These are phyloP conservation scores for Pristionchus japonicus DNA, from an alignment of 2,888 invertebrate species.

Conservation along the genomic window DNA sequence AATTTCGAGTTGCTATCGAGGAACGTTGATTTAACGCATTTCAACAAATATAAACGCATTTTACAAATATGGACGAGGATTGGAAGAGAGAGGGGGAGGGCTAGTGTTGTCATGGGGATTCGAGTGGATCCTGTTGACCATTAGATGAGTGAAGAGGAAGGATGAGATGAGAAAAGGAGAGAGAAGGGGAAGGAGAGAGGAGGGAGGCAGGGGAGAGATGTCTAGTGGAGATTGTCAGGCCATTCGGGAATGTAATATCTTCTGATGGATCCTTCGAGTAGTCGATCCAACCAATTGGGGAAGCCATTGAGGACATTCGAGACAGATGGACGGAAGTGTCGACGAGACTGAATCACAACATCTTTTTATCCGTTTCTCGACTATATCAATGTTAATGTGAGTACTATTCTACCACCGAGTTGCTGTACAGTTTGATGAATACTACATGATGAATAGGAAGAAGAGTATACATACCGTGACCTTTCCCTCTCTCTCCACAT, in stretches of 20 bases:
- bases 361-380: neutral
- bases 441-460: neutral
- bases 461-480: neutral
- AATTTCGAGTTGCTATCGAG: neutral
- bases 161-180: neutral
- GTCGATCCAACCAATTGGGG: conserved; percentile 94
- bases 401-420: no score
- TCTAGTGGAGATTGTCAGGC: conserved; percentile 80
- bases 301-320: conserved; percentile 89
- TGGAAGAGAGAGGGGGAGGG: neutral
- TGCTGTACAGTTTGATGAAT: no score
- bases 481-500: conserved; percentile 23
- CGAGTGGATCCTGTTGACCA: neutral
- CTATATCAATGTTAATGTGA: neutral
- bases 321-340: conserved; percentile 39
- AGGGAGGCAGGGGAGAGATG: neutral
- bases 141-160: neutral
- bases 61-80: neutral
- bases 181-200: neutral
- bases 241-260: conserved; percentile 96
- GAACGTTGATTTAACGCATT: no score
- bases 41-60: neutral
- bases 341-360: neutral
- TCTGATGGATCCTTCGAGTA: conserved; percentile 95
- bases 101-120: conserved; percentile 30